Evolutionary conservation across 2,888 invertebrate species (phyloP), one percentile per base, ranked within the genome.

Genomic region (Clitarchus hookeri): DNA sequence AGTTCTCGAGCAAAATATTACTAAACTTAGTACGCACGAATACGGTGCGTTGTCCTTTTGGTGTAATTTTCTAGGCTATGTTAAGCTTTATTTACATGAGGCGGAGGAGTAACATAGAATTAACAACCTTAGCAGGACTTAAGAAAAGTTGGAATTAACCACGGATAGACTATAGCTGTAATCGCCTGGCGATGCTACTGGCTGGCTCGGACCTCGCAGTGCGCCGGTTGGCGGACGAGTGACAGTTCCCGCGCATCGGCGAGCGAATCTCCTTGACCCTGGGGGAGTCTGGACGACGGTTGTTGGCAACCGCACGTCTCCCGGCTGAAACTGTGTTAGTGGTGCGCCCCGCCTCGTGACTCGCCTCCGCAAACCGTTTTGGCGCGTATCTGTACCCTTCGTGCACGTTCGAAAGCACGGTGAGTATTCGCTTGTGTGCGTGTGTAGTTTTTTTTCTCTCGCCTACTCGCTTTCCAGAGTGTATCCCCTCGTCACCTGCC

Each of bases 311-410:
- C 11, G 65, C 65, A 2, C 65, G 65, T 48, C 48, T 48, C n/a
- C 6, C 48, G 48, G 12, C 48, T 0, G 27, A 27, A 82, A 82
- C 82, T 27, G 82, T 82, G 82, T 82, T 82, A 82, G 82, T 82
- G 44, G 82, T 82, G 82, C 82, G 65, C 23, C 8, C 65, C n/a
- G 19, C 65, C n/a, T 19, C 65, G 65, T 65, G 65, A 65, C 8
- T n/a, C 65, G 65, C 19, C 65, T 65, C 19, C 13, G 65, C 65
- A 65, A 65, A 3, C 19, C 0, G 19, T 65, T 65, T 65, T 65
- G 65, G 65, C 65, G 65, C 65, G 12, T 19, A 23, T 65, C 65
- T 65, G 36, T 36, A n/a, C 23, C n/a, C 65, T 65, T n/a, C n/a
- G 65, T 2, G 16, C 8, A 11, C n/a, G 8, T 1, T n/a, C n/a